Evolutionary conservation across 1,140 invertebrate genomes (phyloP).

Genomic region (Dendrolimus punctatus): DNA sequence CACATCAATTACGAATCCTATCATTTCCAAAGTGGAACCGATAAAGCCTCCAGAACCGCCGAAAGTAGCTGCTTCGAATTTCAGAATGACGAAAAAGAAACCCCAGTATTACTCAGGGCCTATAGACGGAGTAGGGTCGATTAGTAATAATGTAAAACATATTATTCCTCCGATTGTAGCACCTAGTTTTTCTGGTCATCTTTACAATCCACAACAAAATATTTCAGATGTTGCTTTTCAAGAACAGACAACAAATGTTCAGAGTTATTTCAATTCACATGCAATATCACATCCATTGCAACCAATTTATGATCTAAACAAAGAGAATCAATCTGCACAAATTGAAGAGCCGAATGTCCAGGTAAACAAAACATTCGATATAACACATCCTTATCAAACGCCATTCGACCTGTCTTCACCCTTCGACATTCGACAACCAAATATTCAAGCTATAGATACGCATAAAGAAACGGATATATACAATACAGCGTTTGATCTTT

Average conservation of each 20-base stretch:
- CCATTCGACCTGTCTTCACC: slow-evolving; percentile 14
- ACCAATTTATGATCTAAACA: no score
- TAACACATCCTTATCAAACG: no score
- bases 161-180: slow-evolving; percentile 28
- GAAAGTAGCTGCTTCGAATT: slow-evolving; percentile 43
- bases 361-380: no score
- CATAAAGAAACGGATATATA: slow-evolving; percentile 15
- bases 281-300: no score
- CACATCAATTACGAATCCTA: no score
- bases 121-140: slow-evolving; percentile 54
- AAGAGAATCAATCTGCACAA: no score
- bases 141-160: slow-evolving; percentile 56
- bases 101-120: slow-evolving; percentile 67
- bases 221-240: background rate
- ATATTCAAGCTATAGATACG: background rate
- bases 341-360: no score
- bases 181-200: slow-evolving; percentile 39
- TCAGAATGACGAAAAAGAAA: slow-evolving; percentile 56
- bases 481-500: slow-evolving; percentile 53
- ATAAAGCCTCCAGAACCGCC: slow-evolving; percentile 39
- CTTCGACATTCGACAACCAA: slow-evolving; percentile 16
- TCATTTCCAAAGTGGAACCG: slow-evolving; percentile 10
- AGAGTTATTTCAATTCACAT: no score
- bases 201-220: slow-evolving; percentile 15
- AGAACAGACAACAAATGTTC: background rate